Base-by-base conservation (phyloP, 2,113 vertebrate genomes). In the Paralichthys olivaceus region DNA sequence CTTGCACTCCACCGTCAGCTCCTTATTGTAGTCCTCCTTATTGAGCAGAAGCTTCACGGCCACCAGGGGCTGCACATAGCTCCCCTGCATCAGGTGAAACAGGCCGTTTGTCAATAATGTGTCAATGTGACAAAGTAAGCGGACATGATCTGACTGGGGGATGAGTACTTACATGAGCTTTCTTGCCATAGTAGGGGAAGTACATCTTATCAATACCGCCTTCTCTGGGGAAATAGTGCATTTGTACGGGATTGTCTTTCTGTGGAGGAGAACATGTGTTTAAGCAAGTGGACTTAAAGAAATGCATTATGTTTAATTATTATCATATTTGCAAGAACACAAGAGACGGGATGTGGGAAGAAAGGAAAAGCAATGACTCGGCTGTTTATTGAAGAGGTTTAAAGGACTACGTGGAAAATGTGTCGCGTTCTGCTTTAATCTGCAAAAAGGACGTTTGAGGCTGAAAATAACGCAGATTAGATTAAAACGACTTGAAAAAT, bases 141-240 rank as follows among this genome's bases (percentile, higher is more conserved):
- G 1, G 37, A 56, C 34, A 4, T 7, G 7, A 77, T 79, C 76
- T 9, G 26, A 77, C 45, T 17, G 34, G 0, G 53, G 49, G 47
- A 26, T 47, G 1, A 72, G 86, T 80, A 97, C 98, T 98, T 93
- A 99, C 98, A 12, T 99, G 97, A 45, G 93, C 89, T 80, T 95
- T 96, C 90, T 98, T 99, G 64, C 98, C 98, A 55, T 97, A 99
- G 87, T 99, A 99, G 8, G 97, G 98, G 89, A 96, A 99, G 90
- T 98, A 99, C 95, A 96, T 98, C 93, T 96, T 94, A 89, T 99
- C 96, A 90, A 99, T 91, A 0, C n/a, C 56, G 6, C 96, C 96
- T 23, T 82, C 47, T 7, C 62, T 4, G 72, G 97, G 97, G 89
- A 95, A 99, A 81, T 96, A 95, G 59, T 82, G 81, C 91, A 98